Evolutionary conservation across 2,113 vertebrate species (phyloP), one percentile per base, ranked within the genome.

Genomic region (Ailurus styani): DNA sequence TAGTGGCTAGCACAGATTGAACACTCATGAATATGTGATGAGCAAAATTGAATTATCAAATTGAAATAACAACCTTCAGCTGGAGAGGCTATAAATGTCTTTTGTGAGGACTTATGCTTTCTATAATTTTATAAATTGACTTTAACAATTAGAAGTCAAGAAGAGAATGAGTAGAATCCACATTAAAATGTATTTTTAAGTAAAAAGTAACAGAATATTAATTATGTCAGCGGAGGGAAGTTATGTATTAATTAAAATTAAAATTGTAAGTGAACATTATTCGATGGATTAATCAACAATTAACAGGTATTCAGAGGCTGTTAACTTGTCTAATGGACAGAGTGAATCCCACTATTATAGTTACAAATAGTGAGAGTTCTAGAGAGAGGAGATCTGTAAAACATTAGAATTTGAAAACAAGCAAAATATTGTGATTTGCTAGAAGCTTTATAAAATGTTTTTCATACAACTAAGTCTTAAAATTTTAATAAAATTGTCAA

Each of bases 211-310:
- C 0, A 37, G 21, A 88, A n/a, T 96, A 75, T 55, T 90, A 79
- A 73, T 97, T 94, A 86, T 34, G 75, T 88, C 27, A n/a, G 84
- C 68, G 50, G 25, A 93, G 42, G 85, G 90, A 97, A 98, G 96
- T 18, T 0, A 4, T 62, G 37, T 10, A 27, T 97, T 93, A 11
- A 55, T 97, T 93, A 25, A 77, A 42, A 97, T 85, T 96, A 95
- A 98, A 96, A 85, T 87, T 62, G 27, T 79, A 95, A 98, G 37
- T 25, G 93, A 97, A 66, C 6, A 64, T 97, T 95, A 94, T 50
- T 98, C 42, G 88, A 15, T 82, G 34, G 6, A 64, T 93, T 97
- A 90, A 92, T 98, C 50, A 92, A 40, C 57, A 64, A 82, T 93
- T 97, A 95, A 93, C 75, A 95, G 6, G 6, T 82, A 7, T 3